Evolutionary conservation across 2,888 invertebrate genomes (phyloP), one percentile per base, ranked within the genome.

Genomic region (Dryobotodes eremita): DNA sequence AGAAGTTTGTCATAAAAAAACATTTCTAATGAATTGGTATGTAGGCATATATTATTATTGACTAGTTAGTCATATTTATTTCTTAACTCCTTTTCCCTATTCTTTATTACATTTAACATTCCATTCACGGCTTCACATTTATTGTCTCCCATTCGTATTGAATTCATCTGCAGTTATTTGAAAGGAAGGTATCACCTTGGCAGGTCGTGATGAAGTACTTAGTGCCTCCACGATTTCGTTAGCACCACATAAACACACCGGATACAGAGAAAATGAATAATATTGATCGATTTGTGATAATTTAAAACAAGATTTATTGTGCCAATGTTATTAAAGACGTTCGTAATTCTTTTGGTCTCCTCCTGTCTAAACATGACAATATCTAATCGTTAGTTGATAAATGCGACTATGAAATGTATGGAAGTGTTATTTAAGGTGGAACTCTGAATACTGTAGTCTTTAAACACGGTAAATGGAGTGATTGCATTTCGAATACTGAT

Each of bases 101-200:
- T 36, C 23, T 59, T 48, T 46, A 83, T 36, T 36, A 53, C 50
- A 53, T 66, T 36, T 23, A 31, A 50, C 20, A 55, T 62, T 74
- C 59, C 57, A 46, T 57, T 48, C 1, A 71, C 48, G 26, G 26
- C 61, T 73, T 65, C 15, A 68, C 48, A 86, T 53, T 85, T 64
- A 55, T 10, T 71, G 66, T 17, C 6, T 65, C 50, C 69, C 70
- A 83, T 80, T 84, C 50, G 23, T 36, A 73, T 78, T 75, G 64
- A 55, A 50, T 77, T 50, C 69, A 70, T 86, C 82, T 68, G 61
- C 42, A 31, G 72, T n/a, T 71, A 88, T 85, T 80, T 71, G 83
- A 85, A 88, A 83, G 86, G 86, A 82, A 72, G 77, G 68, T 75
- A 76, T 88, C 68, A 73, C 85, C 86, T 87, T 87, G 87, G 74